Evolutionary conservation across 1,140 invertebrate species (phyloP).

Genomic region (Drosophila repleta): DNA sequence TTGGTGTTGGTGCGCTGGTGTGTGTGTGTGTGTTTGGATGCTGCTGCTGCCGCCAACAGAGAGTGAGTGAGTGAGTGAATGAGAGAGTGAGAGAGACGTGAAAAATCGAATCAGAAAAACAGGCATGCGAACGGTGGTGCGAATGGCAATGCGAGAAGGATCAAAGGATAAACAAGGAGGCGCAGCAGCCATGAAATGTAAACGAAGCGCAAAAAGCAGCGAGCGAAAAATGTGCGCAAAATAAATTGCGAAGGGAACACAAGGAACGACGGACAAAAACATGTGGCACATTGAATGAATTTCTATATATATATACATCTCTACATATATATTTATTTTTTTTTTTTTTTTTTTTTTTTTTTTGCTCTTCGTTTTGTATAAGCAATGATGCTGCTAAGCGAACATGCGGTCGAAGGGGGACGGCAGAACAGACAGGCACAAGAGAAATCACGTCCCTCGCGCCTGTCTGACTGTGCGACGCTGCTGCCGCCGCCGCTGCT

Average conservation of each 20-base stretch:
- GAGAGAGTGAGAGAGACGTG: constrained; percentile 51
- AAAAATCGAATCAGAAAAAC: constrained; percentile 79
- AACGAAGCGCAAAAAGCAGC: constrained; percentile 41
- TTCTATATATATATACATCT: constrained; percentile 8
- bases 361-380: constrained; percentile 12
- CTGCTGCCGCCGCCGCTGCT: constrained; percentile 20
- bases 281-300: constrained; percentile 52
- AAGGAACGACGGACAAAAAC: constrained; percentile 29
- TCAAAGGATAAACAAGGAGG: constrained; percentile 68
- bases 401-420: constrained; percentile 13
- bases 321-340: constrained; percentile 22
- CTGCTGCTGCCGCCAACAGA: background rate
- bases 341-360: constrained; percentile 34
- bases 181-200: constrained; percentile 37
- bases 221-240: constrained; percentile 58
- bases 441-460: constrained; percentile 77
- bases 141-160: constrained; percentile 61
- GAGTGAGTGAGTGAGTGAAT: constrained; percentile 8
- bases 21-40: constrained; percentile 21
- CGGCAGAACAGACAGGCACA: constrained; percentile 58
- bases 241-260: constrained; percentile 48
- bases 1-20: too few relatives aligned
- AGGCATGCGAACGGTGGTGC: constrained; percentile 37
- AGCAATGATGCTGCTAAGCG: constrained; percentile 45
- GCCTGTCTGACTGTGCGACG: constrained; percentile 46